A percentile compares a stretch with the other conserved stretches of the same genome.
phyloP scores from a whole-genome alignment of 37 sponge, comb jelly and placozoan species.

The Lycopodina hypogea region DNA sequence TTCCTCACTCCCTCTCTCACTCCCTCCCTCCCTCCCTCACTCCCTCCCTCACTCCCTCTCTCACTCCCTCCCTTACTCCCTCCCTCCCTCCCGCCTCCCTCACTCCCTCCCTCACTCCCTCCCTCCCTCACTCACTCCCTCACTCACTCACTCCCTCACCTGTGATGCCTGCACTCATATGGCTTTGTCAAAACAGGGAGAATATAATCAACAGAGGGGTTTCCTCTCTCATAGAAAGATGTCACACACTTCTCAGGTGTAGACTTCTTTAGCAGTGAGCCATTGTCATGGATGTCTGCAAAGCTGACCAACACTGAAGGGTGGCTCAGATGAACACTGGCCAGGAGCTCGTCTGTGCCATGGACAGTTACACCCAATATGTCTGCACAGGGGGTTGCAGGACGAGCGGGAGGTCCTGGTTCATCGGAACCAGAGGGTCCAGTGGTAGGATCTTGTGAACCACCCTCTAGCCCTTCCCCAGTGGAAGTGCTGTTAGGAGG shows the following conservation, averaged over 20 bases:
- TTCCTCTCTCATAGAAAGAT: constrained; percentile 81
- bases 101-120: constrained; percentile 17
- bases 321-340: constrained; percentile 51
- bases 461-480: background rate
- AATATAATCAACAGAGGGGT: constrained; percentile 72
- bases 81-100: background rate
- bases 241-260: constrained; percentile 40
- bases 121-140: constrained; percentile 15
- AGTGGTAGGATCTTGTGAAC: too few species aligned
- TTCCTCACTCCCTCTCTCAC: too few species aligned
- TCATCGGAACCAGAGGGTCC: background rate
- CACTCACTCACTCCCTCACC: constrained; percentile 26
- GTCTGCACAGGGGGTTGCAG: background rate
- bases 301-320: constrained; percentile 71
- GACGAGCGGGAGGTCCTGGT: background rate
- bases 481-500: background rate
- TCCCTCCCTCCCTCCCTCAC: too few species aligned
- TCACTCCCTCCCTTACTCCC: too few species aligned
- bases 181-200: constrained; percentile 78
- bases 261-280: constrained; percentile 53
- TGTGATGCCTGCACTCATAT: background rate
- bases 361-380: constrained; percentile 61
- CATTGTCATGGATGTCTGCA: constrained; percentile 18
- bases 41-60: too few species aligned
- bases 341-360: constrained; percentile 41